Base-by-base conservation (phyloP, 1,140 invertebrate genomes). In the Nebria ingens region DNA sequence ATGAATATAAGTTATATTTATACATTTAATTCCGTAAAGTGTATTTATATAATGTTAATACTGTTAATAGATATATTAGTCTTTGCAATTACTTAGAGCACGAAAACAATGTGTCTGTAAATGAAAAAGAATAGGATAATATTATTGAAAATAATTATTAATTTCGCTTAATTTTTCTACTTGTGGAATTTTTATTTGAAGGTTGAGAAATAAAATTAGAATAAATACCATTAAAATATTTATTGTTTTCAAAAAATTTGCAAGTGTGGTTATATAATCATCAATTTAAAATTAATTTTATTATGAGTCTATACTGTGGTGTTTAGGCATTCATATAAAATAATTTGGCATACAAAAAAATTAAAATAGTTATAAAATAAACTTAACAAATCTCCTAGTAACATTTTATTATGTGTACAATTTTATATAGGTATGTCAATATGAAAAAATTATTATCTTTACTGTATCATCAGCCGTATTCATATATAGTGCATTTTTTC, bases 161-260 rank as follows among this genome's bases (percentile, higher is more conserved):
- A n/a, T n/a, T n/a, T n/a, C n/a, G n/a, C n/a, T n/a, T n/a, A n/a
- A n/a, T n/a, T n/a, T n/a, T n/a, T n/a, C n/a, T n/a, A n/a, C n/a
- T n/a, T n/a, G n/a, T n/a, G n/a, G n/a, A n/a, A n/a, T n/a, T n/a
- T n/a, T n/a, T n/a, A n/a, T n/a, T n/a, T n/a, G n/a, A 29, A 29
- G 25, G 25, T 29, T 6, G 13, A 29, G 13, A 29, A 29, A 29
- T 29, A 29, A 29, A 29, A 6, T 6, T 29, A 6, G 4, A 29
- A 29, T 29, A 29, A 6, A 13, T 45, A 45, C 40, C 9, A 45
- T 45, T 45, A 45, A 45, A 45, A 45, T 45, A 45, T 45, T 45
- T 45, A 45, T 45, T 45, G 40, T 45, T 45, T 45, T 45, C 40
- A 45, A 45, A 45, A 45, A 45, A 45, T 45, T 45, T 45, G 40